Base-by-base conservation (phyloP, 2,113 vertebrate species). In the Calyptomena viridis region DNA sequence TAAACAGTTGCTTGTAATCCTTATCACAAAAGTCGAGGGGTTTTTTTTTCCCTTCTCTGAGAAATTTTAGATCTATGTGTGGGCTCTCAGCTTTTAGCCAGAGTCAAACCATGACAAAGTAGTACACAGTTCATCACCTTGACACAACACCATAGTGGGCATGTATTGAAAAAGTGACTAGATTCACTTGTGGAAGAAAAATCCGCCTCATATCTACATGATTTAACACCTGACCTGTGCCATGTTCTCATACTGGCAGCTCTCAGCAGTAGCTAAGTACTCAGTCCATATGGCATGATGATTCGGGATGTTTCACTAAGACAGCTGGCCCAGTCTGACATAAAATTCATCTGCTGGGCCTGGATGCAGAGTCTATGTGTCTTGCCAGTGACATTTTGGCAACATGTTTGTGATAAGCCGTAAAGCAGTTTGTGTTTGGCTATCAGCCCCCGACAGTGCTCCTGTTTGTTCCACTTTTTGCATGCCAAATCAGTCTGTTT, bases 381-480 rank as follows among this genome's bases (percentile, higher is more conserved):
- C 35, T 82, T 71, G 77, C 37, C 73, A 89, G 28, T 14, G 19
- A 64, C 0, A 0, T 62, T 89, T 86, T 94, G 93, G 46, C 73
- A 93, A 71, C 0, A 3, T 1, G 1, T 42, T 66, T 40, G 28
- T 59, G 39, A 58, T 8, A n/a, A 90, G 31, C 56, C 71, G 33
- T 90, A 68, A 78, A 84, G 17, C 53, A 35, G 77, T 79, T 87
- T 94, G 13, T 47, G 46, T 75, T 66, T 87, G 80, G 50, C 31
- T 37, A 27, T 44, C n/a, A 84, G 40, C 19, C 40, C 58, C 31
- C 0, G 0, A 18, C 33, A 21, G 3, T 18, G 33, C 14, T 90
- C 4, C 5, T 66, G 47, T 13, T 66, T 72, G 19, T 49, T 56
- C 25, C 35, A 47, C 9, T 47, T 64, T 83, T 47, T 63, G 31